Evolutionary conservation across 92 coral and sea anemone species (phyloP).

Genomic region (Heliopora coerulea): DNA sequence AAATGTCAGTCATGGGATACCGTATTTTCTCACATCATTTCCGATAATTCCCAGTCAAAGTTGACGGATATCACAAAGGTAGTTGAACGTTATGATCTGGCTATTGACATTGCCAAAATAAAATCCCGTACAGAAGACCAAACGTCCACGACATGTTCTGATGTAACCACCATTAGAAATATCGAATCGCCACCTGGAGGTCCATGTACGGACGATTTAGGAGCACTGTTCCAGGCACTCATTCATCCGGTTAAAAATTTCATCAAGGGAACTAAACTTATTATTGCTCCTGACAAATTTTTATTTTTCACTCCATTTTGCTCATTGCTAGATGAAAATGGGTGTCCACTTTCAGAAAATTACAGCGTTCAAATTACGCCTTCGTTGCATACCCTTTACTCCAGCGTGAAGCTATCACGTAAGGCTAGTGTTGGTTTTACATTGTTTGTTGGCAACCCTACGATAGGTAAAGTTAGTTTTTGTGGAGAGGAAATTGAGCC

Average conservation of each 20-base stretch:
- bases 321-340: conserved; percentile 28
- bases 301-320: conserved; percentile 38
- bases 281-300: conserved; percentile 39
- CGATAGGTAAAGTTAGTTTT: conserved; percentile 24
- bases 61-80: too few relatives aligned
- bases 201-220: background rate
- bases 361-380: conserved; percentile 47
- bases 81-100: too few relatives aligned
- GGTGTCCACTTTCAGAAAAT: conserved; percentile 11
- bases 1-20: too few relatives aligned
- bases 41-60: too few relatives aligned
- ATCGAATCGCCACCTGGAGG: too few relatives aligned
- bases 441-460: conserved; percentile 45
- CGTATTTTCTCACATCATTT: too few relatives aligned
- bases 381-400: conserved; percentile 32
- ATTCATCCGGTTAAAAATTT: conserved; percentile 27
- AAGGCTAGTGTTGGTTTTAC: conserved; percentile 18
- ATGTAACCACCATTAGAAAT: too few relatives aligned
- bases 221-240: background rate
- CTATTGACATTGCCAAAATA: too few relatives aligned
- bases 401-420: background rate
- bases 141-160: too few relatives aligned
- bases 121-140: too few relatives aligned
- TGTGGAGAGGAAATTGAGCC: conserved; percentile 14
- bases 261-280: conserved; percentile 9